Base-by-base conservation (phyloP, 2,113 vertebrate species). In the Chaetodon trifascialis region DNA sequence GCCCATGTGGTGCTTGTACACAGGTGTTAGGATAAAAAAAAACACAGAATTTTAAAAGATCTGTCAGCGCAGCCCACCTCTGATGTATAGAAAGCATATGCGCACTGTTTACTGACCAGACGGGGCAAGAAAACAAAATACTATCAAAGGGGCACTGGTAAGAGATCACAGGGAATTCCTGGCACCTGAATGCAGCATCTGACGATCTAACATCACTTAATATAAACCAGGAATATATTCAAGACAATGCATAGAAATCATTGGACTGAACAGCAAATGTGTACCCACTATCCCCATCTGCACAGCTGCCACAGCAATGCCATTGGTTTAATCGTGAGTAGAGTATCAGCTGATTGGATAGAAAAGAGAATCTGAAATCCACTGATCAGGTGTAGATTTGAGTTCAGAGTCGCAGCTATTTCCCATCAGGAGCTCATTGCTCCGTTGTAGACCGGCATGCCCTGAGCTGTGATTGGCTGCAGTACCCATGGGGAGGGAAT, bases 381-480 rank as follows among this genome's bases (percentile, higher is more conserved):
- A 88, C 75, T 80, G 83, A 91, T 90, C 77, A 89, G 85, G 84
- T 89, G 88, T 75, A 88, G 78, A 83, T 90, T 84, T 84, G 70
- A 93, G 80, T 79, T 88, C 66, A 91, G 79, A 84, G 77, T 52
- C 65, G 49, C 17, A 83, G 81, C 74, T 52, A 55, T 80, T 78
- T 62, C 80, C 83, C 80, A 84, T 79, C 80, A 86, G 76, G 77
- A 85, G 73, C 86, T 87, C 79, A 60, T 62, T 80, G 77, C 83
- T 88, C 54, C 0, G 70, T 75, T 85, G 40, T 59, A 86, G 71
- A 83, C 91, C 23, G 62, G 79, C 84, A 42, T 91, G 91, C 83
- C 87, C 89, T 91, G 86, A 89, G 81, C 91, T 87, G 67, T 92
- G 92, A 95, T 95, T 95, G 95, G 94, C 87, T 87, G 86, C 74